phyloP scores from a whole-genome alignment of 2,797 vertebrate genomes.

The Selene dorsalis region DNA sequence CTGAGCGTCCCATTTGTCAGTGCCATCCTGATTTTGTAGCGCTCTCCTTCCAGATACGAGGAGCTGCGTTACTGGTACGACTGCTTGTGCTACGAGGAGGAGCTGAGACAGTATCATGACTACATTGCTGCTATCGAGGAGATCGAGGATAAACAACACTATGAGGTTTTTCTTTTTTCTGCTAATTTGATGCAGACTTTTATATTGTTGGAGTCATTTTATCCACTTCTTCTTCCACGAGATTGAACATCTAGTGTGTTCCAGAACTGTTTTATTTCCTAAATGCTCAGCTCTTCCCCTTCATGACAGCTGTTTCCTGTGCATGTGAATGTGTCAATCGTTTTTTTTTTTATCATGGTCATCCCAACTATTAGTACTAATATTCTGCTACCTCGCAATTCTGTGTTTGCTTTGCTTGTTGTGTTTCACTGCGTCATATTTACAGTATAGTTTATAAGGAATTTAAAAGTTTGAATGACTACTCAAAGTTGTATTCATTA shows the following conservation, averaged over 20 bases:
- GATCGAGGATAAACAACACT: slow-evolving; percentile 65
- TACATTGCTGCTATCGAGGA: slow-evolving; percentile 79
- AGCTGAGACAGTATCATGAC: slow-evolving; percentile 80
- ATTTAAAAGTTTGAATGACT: not conserved
- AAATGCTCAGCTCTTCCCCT: slow-evolving; percentile 14
- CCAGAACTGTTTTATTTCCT: slow-evolving; percentile 2
- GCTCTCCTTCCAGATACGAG: slow-evolving; percentile 77
- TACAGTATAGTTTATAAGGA: no score
- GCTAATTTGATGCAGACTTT: not conserved
- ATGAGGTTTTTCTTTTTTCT: slow-evolving; percentile 63
- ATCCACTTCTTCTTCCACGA: not conserved
- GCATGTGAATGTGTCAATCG: not conserved
- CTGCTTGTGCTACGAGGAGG: slow-evolving; percentile 84
- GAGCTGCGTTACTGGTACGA: slow-evolving; percentile 87
- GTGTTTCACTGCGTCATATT: not conserved
- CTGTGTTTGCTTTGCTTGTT: not conserved
- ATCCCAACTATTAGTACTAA: slow-evolving; percentile 1
- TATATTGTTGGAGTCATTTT: not conserved
- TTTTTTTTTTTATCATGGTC: slow-evolving; percentile 25
- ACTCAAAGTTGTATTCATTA: not conserved
- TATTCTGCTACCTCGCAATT: slow-evolving; percentile 28
- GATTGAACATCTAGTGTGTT: slow-evolving; percentile 14
- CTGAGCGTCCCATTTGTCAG: not conserved
- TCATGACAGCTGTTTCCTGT: not conserved
- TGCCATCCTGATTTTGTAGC: not conserved